Evolutionary conservation across 2,797 vertebrate species (phyloP), one percentile per base, ranked within the genome.

Genomic region (Chelonia mydas): DNA sequence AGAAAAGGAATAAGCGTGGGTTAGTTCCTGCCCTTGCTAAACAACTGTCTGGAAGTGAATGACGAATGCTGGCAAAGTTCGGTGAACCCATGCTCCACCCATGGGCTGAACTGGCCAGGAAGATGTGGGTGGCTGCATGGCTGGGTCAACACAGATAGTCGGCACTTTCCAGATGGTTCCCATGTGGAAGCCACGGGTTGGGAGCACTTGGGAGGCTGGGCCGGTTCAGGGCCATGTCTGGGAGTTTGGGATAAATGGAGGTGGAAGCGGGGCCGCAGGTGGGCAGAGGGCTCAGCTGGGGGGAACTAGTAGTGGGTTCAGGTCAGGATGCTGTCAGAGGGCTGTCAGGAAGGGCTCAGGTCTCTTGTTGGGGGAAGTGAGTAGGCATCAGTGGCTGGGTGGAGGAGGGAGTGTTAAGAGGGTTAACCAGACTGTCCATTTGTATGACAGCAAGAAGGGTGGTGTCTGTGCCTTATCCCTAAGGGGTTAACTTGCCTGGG

Each of bases 11-110:
- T 13, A 85, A 10, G 54, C 1, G 33, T 0, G 0, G 6, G 54
- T 79, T n/a, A 50, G 27, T 72, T 33, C 28, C 85, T 31, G 12
- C 88, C 37, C 27, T 84, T 33, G 17, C 31, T 77, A 31, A 72
- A 41, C 19, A 72, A 23, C 37, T 23, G 68, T 72, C 19, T 41
- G 61, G 17, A 47, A 25, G 51, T 10, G 37, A 28, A 57, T 53
- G 15, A 1, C 9, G 2, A 19, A 19, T 0, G 0, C 0, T 9
- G 49, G 45, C 78, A 79, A 37, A 15, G 55, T 0, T 61, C 78
- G 16, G 5, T 0, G 0, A 1, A 1, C 45, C 28, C 4, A 4
- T 16, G 8, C 3, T 1, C 19, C 7, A 15, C 53, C n/a, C 61
- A 4, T 41, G 28, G 54, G 27, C 50, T 50, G 11, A 21, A n/a